A percentile compares a stretch with the other conserved stretches of the same genome.
These are phyloP conservation scores for Dioctria linearis DNA, from an alignment of 2,888 invertebrate genomes.

Conservation along the genomic window DNA sequence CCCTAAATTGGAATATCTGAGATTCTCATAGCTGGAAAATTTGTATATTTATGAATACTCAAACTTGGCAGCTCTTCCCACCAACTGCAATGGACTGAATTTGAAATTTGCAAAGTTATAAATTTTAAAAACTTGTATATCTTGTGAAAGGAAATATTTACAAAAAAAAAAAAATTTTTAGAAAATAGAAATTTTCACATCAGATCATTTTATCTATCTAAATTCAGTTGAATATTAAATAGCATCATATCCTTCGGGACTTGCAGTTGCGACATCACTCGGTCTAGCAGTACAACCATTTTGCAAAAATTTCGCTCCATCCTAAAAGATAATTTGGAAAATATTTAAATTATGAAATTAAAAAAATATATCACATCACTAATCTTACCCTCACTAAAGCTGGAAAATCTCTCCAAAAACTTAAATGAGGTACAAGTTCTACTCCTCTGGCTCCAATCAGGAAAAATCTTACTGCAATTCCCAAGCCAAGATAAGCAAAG, in stretches of 20 bases:
- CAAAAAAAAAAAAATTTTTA: background rate
- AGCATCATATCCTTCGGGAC: slow-evolving; percentile 59
- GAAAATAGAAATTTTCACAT: background rate
- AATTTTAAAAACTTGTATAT: too few relatives aligned
- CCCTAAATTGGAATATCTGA: too few relatives aligned
- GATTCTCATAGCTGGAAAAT: too few relatives aligned
- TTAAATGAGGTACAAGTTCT: slow-evolving; percentile 82
- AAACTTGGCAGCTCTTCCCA: too few relatives aligned
- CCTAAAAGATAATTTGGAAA: slow-evolving; percentile 46
- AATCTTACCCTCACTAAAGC: slow-evolving; percentile 76
- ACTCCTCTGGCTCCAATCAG: slow-evolving; percentile 81
- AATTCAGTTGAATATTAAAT: slow-evolving; percentile 55
- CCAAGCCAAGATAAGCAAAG: slow-evolving; percentile 77
- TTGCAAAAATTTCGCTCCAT: slow-evolving; percentile 58
- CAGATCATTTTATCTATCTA: background rate
- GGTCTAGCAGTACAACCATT: slow-evolving; percentile 59
- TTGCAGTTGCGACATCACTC: slow-evolving; percentile 49
- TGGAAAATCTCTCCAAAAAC: slow-evolving; percentile 82
- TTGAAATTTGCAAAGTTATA: too few relatives aligned
- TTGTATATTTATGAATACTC: too few relatives aligned
- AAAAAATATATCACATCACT: background rate
- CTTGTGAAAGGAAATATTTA: too few relatives aligned
- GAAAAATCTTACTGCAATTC: slow-evolving; percentile 77
- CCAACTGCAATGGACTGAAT: too few relatives aligned
- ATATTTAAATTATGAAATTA: background rate